A percentile compares a stretch with the other conserved stretches of the same genome.
Conservation (phyloP, 2,888 invertebrate species). For the Teleogryllus oceanicus region DNA sequence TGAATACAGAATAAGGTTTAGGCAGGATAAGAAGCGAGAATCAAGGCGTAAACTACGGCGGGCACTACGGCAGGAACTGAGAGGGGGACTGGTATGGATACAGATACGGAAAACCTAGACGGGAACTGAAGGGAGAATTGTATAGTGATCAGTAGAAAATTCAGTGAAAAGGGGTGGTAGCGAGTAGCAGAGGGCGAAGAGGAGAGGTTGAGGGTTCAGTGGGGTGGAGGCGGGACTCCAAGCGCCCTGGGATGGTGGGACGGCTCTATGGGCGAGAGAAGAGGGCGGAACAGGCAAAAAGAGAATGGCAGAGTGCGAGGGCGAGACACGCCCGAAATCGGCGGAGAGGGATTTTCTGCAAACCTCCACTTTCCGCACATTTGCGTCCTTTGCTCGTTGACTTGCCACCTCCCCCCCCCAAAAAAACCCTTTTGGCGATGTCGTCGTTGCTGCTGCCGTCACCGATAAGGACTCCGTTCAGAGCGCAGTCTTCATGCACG, state of each 20-base stretch:
- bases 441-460: no score
- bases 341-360: background rate
- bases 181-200: background rate
- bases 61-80: no score
- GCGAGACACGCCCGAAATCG: background rate
- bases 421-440: no score
- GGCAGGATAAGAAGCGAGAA: no score
- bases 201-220: background rate
- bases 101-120: no score
- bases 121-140: background rate
- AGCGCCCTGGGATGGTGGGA: background rate
- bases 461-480: no score
- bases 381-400: background rate
- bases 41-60: no score
- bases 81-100: no score
- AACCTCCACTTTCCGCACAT: background rate
- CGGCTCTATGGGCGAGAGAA: background rate
- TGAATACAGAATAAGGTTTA: no score
- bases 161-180: no score
- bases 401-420: background rate
- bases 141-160: no score
- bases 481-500: no score
- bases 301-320: background rate
- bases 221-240: background rate
- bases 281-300: background rate